phyloP scores from a whole-genome alignment of 1,140 invertebrate species.

The Agrilus planipennis region DNA sequence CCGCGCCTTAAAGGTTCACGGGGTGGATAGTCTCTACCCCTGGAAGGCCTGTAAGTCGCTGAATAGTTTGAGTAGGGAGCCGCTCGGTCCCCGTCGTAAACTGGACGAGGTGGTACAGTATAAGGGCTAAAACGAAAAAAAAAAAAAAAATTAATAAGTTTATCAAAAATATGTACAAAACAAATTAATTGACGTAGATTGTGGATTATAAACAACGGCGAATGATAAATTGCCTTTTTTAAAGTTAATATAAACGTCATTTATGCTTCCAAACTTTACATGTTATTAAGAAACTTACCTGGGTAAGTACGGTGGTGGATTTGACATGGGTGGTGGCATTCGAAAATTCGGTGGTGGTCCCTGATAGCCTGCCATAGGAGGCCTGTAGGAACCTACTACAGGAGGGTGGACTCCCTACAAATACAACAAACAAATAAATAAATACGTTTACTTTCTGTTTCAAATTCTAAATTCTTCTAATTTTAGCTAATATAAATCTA shows the following conservation, averaged over 20 bases:
- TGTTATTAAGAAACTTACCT: conserved; percentile 18
- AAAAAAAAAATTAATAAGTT: conserved; percentile 9
- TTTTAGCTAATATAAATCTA: too few relatives aligned
- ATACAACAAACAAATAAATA: not conserved
- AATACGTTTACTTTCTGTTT: too few relatives aligned
- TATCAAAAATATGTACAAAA: too few relatives aligned
- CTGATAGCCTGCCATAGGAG: conserved; percentile 8
- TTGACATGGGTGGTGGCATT: conserved; percentile 27
- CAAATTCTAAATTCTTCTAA: too few relatives aligned
- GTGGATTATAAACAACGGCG: too few relatives aligned
- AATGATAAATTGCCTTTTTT: too few relatives aligned
- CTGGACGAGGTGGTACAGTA: conserved; percentile 19
- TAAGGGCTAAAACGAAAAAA: conserved; percentile 15
- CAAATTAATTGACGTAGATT: too few relatives aligned
- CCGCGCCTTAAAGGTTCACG: not conserved
- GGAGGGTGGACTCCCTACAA: conserved; percentile 11
- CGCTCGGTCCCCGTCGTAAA: conserved; percentile 25
- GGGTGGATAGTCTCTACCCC: conserved; percentile 34
- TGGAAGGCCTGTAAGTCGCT: conserved; percentile 27
- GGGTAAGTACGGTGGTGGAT: conserved; percentile 19
- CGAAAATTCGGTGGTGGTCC: conserved; percentile 29
- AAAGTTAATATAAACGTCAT: too few relatives aligned
- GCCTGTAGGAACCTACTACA: not conserved
- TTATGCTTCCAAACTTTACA: too few relatives aligned
- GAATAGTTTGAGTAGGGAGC: conserved; percentile 16